A percentile compares a stretch with the other conserved stretches of the same genome.
Evolutionary conservation across 1,140 invertebrate species (phyloP).

Genomic region (Oryctes rhinoceros): DNA sequence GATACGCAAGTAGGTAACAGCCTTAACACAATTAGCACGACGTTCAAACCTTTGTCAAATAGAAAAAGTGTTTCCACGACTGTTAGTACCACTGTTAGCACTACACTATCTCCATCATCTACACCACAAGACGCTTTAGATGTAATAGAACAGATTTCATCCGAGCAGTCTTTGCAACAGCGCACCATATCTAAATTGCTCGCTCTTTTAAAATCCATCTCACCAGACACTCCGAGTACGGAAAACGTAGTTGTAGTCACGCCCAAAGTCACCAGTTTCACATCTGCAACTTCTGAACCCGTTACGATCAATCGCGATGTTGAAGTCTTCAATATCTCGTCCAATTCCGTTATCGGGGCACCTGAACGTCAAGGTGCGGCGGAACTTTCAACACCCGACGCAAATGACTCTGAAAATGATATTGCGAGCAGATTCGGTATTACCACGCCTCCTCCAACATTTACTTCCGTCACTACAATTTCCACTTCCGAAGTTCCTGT

Average conservation of each 20-base stretch:
- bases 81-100: conserved; percentile 45
- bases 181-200: conserved; percentile 54
- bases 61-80: conserved; percentile 27
- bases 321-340: conserved; percentile 28
- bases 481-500: neutral
- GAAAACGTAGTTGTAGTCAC: conserved; percentile 52
- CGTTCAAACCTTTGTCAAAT: conserved; percentile 44
- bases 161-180: conserved; percentile 54
- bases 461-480: neutral
- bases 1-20: conserved; percentile 55
- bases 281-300: conserved; percentile 28
- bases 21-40: conserved; percentile 53
- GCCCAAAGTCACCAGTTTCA: conserved; percentile 46
- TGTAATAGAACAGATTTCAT: conserved; percentile 51
- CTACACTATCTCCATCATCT: conserved; percentile 50
- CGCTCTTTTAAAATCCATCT: conserved; percentile 52
- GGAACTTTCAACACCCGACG: neutral
- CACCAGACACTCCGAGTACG: conserved; percentile 46
- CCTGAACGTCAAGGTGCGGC: neutral
- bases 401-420: neutral
- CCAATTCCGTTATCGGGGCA: neutral
- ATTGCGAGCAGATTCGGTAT: neutral
- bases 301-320: conserved; percentile 12
- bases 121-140: conserved; percentile 50
- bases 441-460: neutral